Evolutionary conservation across 2,113 vertebrate species (phyloP).

Genomic region (Hemiscyllium ocellatum): DNA sequence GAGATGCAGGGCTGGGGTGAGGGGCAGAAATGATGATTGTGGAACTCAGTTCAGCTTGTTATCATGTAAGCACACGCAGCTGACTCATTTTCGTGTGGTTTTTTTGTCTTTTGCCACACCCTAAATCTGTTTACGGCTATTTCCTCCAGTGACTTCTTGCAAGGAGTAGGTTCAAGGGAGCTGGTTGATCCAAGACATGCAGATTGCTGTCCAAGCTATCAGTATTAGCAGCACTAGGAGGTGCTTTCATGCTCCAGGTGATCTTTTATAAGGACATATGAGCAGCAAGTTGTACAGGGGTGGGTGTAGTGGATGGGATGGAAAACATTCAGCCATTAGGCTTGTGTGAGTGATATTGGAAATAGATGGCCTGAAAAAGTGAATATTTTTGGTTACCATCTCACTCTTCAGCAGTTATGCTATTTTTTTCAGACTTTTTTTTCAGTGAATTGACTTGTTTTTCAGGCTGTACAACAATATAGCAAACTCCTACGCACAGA

Average conservation of each 20-base stretch:
- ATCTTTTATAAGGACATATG: background rate
- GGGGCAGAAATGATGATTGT: too few species aligned
- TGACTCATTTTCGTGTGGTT: slow-evolving; percentile 1
- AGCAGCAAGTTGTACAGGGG: background rate
- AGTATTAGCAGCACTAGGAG: background rate
- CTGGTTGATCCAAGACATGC: background rate
- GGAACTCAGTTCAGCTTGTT: background rate
- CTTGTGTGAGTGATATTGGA: background rate
- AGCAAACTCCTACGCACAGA: background rate
- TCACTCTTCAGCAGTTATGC: background rate
- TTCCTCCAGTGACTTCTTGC: background rate
- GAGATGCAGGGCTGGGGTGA: too few species aligned
- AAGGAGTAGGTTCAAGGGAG: background rate
- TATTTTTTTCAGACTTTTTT: background rate
- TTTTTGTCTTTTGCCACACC: background rate
- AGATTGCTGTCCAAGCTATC: background rate
- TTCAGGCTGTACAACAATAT: background rate
- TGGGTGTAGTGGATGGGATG: background rate
- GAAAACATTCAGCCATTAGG: background rate
- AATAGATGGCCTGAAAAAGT: background rate
- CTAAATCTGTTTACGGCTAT: background rate
- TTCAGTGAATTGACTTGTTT: background rate
- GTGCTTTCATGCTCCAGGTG: background rate
- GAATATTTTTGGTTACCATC: background rate
- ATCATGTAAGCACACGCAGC: background rate